phyloP scores from a whole-genome alignment of 2,113 vertebrate species.

The Ceratotherium simum region DNA sequence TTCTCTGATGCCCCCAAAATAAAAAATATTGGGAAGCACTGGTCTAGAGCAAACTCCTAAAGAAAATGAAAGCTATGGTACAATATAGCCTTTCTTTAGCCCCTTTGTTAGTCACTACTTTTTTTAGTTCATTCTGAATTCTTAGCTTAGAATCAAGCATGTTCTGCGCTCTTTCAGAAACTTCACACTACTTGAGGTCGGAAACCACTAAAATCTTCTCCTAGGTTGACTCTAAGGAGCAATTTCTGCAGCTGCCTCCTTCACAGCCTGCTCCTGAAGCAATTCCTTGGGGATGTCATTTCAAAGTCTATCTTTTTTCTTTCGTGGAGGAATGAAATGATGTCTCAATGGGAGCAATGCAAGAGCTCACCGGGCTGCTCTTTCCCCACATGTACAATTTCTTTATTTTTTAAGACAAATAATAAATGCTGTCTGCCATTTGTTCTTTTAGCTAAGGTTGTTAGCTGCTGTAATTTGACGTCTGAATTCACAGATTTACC shows the following conservation, averaged over 20 bases:
- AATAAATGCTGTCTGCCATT: background rate
- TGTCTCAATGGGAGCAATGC: background rate
- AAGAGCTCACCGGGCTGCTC: background rate
- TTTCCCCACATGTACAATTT: background rate
- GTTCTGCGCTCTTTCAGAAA: background rate
- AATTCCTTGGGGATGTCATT: background rate
- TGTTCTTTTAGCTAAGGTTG: background rate
- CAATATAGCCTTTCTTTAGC: background rate
- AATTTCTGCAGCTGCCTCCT: background rate
- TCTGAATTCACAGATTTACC: background rate
- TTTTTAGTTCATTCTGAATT: background rate
- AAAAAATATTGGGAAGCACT: background rate
- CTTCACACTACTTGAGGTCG: background rate
- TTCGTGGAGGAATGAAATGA: background rate
- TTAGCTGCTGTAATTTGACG: background rate
- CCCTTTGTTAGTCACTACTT: background rate
- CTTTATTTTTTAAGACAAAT: slow-evolving; percentile 3
- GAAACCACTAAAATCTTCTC: background rate
- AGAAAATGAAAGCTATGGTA: background rate
- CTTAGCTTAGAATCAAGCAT: background rate
- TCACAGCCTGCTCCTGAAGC: background rate
- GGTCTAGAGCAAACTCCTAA: background rate
- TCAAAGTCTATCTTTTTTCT: background rate
- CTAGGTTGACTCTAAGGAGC: background rate
- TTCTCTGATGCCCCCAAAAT: background rate